Evolutionary conservation across 2,113 vertebrate genomes (phyloP).

Genomic region (human (Homo sapiens)): GRCh38 chr1:161006501-161007000

Average conservation of each 20-base stretch:
- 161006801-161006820: background rate
- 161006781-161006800: background rate
- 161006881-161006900: too few relatives aligned
- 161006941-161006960: too few relatives aligned
- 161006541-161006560: background rate
- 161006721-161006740: accelerated
- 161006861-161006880: background rate
- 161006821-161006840: background rate
- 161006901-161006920: too few relatives aligned
- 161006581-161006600: background rate
- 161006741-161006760: background rate
- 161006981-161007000: too few relatives aligned
- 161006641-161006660: background rate
- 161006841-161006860: background rate
- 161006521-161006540: background rate
- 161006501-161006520: background rate
- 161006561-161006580: background rate
- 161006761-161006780: background rate
- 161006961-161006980: too few relatives aligned
- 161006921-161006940: too few relatives aligned
- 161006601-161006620: background rate
- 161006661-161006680: background rate
- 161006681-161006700: background rate
- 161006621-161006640: background rate
- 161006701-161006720: background rate